These are phyloP conservation scores for Zaprionus tsacasi DNA, from an alignment of 1,140 invertebrate species.

Conservation along the genomic window DNA sequence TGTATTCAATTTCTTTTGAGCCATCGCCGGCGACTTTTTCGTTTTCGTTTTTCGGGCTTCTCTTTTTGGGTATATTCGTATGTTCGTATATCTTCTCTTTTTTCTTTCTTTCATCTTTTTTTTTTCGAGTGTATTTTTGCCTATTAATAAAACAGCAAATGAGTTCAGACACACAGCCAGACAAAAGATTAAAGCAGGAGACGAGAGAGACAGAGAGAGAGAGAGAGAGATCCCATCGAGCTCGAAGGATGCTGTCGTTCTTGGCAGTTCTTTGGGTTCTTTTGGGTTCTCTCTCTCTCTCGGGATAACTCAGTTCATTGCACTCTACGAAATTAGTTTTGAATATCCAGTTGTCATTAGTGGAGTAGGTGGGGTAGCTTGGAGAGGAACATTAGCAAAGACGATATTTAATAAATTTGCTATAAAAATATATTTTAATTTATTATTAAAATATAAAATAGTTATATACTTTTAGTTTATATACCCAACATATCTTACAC, in stretches of 20 bases:
- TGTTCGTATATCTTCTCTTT: slow-evolving; percentile 13
- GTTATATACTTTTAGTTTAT: too few species aligned
- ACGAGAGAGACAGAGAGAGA: slow-evolving; percentile 36
- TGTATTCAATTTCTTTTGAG: slow-evolving; percentile 75
- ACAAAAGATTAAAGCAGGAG: slow-evolving; percentile 62
- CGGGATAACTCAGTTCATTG: slow-evolving; percentile 60
- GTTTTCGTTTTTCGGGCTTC: slow-evolving; percentile 18
- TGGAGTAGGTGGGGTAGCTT: not conserved
- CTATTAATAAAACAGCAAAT: slow-evolving; percentile 82
- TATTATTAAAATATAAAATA: too few species aligned
- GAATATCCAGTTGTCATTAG: slow-evolving; percentile 24
- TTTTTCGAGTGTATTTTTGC: slow-evolving; percentile 68
- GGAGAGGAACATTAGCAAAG: too few species aligned
- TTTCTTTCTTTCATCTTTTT: not conserved
- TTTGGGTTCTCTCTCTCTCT: not conserved
- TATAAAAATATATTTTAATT: too few species aligned
- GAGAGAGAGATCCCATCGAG: slow-evolving; percentile 21
- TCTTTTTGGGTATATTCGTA: slow-evolving; percentile 26
- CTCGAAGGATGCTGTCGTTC: slow-evolving; percentile 66
- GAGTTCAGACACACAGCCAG: slow-evolving; percentile 62
- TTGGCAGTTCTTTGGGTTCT: slow-evolving; percentile 6
- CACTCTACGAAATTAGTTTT: slow-evolving; percentile 75
- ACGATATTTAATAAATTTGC: too few species aligned
- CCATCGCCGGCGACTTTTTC: slow-evolving; percentile 72
- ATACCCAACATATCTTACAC: too few species aligned